These are phyloP conservation scores for Felis chaus DNA, from an alignment of 2,113 vertebrate genomes.

Conservation along the genomic window DNA sequence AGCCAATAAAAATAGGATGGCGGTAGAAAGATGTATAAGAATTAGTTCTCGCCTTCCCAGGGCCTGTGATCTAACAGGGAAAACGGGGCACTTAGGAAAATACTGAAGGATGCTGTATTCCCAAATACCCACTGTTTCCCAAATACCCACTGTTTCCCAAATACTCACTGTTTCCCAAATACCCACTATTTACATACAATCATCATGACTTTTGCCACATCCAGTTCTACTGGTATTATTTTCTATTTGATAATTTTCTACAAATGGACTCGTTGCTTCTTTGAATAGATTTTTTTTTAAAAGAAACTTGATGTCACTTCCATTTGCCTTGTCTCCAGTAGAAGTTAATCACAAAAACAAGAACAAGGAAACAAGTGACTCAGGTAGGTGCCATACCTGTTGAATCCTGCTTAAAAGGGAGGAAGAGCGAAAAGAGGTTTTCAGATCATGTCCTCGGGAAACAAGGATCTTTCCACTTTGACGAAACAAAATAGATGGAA, in stretches of 20 bases:
- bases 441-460: background rate
- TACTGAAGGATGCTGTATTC: background rate
- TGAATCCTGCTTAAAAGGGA: background rate
- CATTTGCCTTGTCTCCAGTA: background rate
- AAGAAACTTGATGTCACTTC: background rate
- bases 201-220: background rate
- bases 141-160: background rate
- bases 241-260: background rate
- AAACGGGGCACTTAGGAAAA: background rate
- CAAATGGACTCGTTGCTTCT: background rate
- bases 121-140: background rate
- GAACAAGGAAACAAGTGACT: slow-evolving; percentile 20
- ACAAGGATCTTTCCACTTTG: background rate
- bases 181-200: background rate
- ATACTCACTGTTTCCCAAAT: background rate
- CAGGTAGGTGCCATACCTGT: background rate
- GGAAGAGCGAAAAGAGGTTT: background rate
- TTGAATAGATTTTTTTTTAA: background rate
- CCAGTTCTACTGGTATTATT: background rate
- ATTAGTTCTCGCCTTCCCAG: background rate
- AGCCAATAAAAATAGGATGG: background rate
- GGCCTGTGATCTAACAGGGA: background rate
- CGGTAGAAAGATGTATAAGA: background rate
- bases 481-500: background rate
- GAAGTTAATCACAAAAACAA: background rate